Conservation (phyloP, 2,888 invertebrate genomes). For the Diarsia mendica region DNA sequence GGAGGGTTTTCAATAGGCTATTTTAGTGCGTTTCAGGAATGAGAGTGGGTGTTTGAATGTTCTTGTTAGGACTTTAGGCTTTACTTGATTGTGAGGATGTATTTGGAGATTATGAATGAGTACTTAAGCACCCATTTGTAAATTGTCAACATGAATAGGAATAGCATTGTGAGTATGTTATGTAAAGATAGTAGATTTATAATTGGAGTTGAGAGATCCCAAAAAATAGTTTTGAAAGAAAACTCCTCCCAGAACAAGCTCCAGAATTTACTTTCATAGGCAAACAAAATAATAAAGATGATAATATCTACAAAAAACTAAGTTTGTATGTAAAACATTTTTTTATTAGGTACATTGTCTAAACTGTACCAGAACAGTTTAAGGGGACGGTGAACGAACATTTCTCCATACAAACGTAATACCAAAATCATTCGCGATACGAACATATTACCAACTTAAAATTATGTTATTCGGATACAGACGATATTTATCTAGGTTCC, state of each 20-base stretch:
- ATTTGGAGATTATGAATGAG: neutral
- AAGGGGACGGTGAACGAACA: too few relatives aligned
- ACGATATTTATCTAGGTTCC: too few relatives aligned
- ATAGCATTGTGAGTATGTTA: neutral
- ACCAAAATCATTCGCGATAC: too few relatives aligned
- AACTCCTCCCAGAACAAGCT: neutral
- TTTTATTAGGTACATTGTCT: neutral
- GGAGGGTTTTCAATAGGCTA: neutral
- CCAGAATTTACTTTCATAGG: too few relatives aligned
- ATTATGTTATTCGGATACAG: too few relatives aligned
- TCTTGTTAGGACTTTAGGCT: too few relatives aligned
- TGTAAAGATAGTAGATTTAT: too few relatives aligned
- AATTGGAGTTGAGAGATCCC: neutral
- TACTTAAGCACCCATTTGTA: neutral
- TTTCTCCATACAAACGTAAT: too few relatives aligned
- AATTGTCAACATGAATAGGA: neutral
- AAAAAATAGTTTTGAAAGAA: neutral
- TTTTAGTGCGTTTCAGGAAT: neutral
- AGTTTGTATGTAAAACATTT: neutral
- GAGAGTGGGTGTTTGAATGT: neutral
- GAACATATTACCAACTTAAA: too few relatives aligned
- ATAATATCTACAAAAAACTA: too few relatives aligned
- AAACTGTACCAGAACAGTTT: neutral
- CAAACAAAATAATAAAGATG: too few relatives aligned
- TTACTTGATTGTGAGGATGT: neutral